Percentiles rank a stretch among this genome's conserved stretches.
These are phyloP conservation scores for Palythoa caribaeorum DNA, from an alignment of 92 coral and sea anemone species.

Conservation along the genomic window DNA sequence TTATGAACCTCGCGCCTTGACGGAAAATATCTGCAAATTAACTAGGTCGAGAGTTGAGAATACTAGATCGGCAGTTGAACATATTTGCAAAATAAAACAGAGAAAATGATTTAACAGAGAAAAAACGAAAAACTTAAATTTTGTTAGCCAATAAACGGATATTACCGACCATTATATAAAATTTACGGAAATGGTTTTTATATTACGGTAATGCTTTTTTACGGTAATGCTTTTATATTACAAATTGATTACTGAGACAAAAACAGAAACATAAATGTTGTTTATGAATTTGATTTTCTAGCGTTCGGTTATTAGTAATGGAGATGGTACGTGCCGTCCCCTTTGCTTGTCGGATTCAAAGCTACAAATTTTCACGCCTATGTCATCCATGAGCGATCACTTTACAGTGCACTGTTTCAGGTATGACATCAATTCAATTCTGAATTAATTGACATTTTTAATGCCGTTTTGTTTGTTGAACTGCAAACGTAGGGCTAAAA, in stretches of 20 bases:
- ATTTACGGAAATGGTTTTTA: neutral
- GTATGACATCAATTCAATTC: no score
- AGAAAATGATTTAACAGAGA: no score
- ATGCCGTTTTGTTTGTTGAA: no score
- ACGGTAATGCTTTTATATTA: neutral
- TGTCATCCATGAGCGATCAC: no score
- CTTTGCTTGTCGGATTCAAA: neutral
- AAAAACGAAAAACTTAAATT: no score
- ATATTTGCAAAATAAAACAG: neutral
- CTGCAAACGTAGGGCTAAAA: no score
- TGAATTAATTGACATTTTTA: no score
- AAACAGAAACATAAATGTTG: neutral
- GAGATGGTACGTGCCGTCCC: constrained; percentile 5
- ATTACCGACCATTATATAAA: neutral
- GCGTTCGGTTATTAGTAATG: neutral
- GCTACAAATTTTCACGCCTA: no score
- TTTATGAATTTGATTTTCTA: no score
- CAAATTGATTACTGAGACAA: no score
- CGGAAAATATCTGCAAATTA: neutral
- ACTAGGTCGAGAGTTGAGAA: neutral
- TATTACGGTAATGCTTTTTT: neutral
- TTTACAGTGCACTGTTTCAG: no score
- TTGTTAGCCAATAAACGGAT: neutral
- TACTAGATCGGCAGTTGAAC: neutral
- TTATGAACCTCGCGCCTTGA: neutral